Evolutionary conservation across 2,888 invertebrate species (phyloP), one percentile per base, ranked within the genome.

Genomic region (Strigamia crassipes): DNA sequence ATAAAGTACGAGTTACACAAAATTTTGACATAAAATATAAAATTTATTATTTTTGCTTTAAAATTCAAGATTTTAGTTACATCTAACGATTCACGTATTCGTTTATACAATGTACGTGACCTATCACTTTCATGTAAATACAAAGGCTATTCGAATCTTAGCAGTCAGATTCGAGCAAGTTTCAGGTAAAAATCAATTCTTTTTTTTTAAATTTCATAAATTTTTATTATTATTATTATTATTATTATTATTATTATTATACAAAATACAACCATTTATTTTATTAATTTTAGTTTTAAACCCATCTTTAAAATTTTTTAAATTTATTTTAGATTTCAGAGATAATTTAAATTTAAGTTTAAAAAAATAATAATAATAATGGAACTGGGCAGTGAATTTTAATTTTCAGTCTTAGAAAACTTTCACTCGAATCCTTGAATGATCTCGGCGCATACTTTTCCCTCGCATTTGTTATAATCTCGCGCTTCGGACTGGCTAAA

Each of bases 141-240:
- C 89, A 96, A 96, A 86, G 96, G 94, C 6, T 96, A 95, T 87
- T 93, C 95, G 0, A 98, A 98, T 89, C 93, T 94, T 8, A 97
- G 96, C 85, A 97, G 97, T 87, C 99, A 99, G 87, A 99, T 99
- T 81, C 96, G 97, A 86, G 99, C 97, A 0, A 96, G 96, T 51
- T 98, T 99, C 86, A 90, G 89, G 89, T 90, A 84, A 85, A 66
- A 61, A 56, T n/a, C 13, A 56, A 10, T 23, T 23, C 10, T 23
- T 21, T 6, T 61, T 23, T 10, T 61, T 21, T 18, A 15, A 34
- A 61, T 61, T 18, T 61, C 21, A 3, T 21, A 5, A 61, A 10
- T 23, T 15, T 9, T 8, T 9, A 66, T 21, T 21, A 66, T 66
- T n/a, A n/a, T n/a, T 56, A 56, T 56, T 56, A 56, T 8, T 9